Evolutionary conservation across 37 sponge, comb jelly and placozoan genomes (phyloP).

Genomic region (Spongilla lacustris): DNA sequence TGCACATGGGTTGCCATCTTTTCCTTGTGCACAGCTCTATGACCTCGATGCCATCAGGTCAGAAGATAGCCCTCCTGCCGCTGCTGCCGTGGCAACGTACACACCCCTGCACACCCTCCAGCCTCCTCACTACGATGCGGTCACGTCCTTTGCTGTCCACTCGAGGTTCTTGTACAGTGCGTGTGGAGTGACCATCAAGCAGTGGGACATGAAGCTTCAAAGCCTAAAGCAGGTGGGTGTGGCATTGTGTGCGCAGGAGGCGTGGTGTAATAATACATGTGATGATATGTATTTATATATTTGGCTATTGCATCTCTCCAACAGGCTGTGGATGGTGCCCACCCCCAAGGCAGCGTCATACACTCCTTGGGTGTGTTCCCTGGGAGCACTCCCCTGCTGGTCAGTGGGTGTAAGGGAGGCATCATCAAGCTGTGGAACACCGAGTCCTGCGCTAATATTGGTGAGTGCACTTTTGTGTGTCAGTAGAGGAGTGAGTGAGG

Average conservation of each 20-base stretch:
- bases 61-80: neutral
- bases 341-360: conserved; percentile 67
- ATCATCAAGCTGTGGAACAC: conserved; percentile 70
- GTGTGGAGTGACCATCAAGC: conserved; percentile 77
- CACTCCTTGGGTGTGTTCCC: conserved; percentile 52
- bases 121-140: conserved; percentile 87
- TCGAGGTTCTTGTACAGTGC: conserved; percentile 56
- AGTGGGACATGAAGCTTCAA: conserved; percentile 62
- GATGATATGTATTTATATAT: neutral
- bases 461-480: conserved; percentile 4
- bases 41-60: conserved; percentile 3
- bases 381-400: conserved; percentile 39
- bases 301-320: neutral
- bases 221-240: conserved; percentile 56
- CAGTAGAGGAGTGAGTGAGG: neutral
- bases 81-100: neutral
- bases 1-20: no score
- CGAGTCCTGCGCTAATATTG: conserved; percentile 43
- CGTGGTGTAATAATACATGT: neutral
- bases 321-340: conserved; percentile 77
- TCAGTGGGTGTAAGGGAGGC: conserved; percentile 81
- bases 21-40: conserved; percentile 34
- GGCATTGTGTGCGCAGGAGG: neutral
- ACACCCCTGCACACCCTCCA: conserved; percentile 53
- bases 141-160: conserved; percentile 64